Conservation (phyloP, 2,888 invertebrate genomes). For the Pristionchus fissidentatus region DNA sequence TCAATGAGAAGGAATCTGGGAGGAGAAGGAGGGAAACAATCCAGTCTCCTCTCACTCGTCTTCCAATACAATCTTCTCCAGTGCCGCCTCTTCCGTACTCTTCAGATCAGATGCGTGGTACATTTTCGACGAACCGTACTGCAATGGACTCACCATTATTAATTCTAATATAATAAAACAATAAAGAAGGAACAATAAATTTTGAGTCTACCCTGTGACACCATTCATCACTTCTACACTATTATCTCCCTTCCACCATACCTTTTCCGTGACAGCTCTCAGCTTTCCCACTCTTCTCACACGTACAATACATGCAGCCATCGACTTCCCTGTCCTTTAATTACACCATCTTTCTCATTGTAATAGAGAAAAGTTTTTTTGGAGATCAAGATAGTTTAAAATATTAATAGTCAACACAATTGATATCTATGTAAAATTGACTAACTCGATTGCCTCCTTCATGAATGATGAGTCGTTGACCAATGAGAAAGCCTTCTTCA, state of each 20-base stretch:
- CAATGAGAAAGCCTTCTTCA: neutral
- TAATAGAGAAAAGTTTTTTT: too few species aligned
- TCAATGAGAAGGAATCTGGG: too few species aligned
- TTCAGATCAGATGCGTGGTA: neutral
- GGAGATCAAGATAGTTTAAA: too few species aligned
- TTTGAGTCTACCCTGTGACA: neutral
- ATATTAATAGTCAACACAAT: neutral
- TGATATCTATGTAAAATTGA: neutral
- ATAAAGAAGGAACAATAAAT: neutral
- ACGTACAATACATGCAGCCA: conserved; percentile 12
- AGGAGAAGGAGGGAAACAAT: too few species aligned
- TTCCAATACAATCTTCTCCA: conserved; percentile 20
- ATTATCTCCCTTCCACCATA: neutral
- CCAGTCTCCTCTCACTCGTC: neutral
- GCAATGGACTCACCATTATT: neutral
- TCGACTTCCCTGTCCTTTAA: conserved; percentile 15
- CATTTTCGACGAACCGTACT: conserved; percentile 33
- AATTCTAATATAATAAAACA: neutral
- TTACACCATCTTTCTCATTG: neutral
- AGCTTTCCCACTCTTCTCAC: conserved; percentile 40
- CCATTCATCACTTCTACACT: neutral
- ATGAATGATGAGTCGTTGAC: neutral
- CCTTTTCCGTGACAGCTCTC: conserved; percentile 38
- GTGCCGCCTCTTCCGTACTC: neutral
- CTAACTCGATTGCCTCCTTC: conserved; percentile 34